These are phyloP conservation scores for Nysson spinosus DNA, from an alignment of 2,888 invertebrate species.

Conservation along the genomic window DNA sequence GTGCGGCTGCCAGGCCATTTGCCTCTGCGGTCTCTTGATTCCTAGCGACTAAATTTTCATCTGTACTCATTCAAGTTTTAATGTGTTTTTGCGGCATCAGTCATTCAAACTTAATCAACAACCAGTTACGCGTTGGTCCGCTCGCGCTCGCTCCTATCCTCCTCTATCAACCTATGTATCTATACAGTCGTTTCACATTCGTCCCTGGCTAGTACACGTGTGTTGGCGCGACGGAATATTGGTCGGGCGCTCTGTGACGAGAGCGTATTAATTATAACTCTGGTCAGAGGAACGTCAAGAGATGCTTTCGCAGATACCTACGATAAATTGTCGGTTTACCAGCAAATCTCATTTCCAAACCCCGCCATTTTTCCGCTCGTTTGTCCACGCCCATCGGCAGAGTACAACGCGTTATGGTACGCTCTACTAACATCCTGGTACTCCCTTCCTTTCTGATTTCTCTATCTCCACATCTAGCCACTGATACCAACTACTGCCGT, in stretches of 20 bases:
- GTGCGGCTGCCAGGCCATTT: conserved; percentile 74
- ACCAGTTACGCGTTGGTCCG: conserved; percentile 65
- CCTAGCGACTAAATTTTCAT: conserved; percentile 76
- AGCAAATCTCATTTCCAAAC: conserved; percentile 77
- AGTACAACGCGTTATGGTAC: conserved; percentile 48
- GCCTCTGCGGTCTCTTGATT: conserved; percentile 77
- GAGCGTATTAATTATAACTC: conserved; percentile 77
- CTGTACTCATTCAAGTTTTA: conserved; percentile 77
- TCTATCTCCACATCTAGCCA: conserved; percentile 10
- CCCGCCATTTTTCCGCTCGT: conserved; percentile 70
- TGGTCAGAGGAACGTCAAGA: conserved; percentile 76
- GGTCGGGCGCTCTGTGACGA: conserved; percentile 72
- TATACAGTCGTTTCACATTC: not conserved
- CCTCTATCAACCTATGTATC: conserved; percentile 22
- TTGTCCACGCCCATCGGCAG: conserved; percentile 65
- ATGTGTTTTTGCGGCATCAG: conserved; percentile 77
- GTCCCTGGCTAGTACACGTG: conserved; percentile 42
- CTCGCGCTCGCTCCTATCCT: conserved; percentile 20
- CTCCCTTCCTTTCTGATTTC: conserved; percentile 40
- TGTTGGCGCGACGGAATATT: conserved; percentile 67
- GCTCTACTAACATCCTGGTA: conserved; percentile 35
- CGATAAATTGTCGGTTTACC: conserved; percentile 78
- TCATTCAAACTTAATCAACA: conserved; percentile 77
- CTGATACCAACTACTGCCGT: conserved; percentile 47
- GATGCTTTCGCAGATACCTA: conserved; percentile 75